These are phyloP conservation scores for Omphaloscelis lunosa DNA, from an alignment of 2,888 invertebrate species.

Conservation along the genomic window DNA sequence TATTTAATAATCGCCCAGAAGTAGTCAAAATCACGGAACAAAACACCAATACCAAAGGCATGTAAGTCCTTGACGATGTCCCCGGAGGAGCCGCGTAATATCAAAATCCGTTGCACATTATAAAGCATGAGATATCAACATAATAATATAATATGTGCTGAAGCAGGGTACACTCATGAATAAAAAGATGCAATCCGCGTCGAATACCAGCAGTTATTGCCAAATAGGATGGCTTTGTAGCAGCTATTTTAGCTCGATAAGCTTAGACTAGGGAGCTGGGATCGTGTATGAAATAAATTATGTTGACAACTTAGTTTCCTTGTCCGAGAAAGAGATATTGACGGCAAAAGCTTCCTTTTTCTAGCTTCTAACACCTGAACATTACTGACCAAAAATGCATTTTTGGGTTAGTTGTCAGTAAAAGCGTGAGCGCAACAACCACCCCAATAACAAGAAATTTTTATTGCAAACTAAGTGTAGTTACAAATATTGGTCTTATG, in stretches of 20 bases:
- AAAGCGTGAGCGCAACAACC: too few relatives aligned
- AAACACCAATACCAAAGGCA: background rate
- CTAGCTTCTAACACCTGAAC: background rate
- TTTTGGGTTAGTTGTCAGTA: background rate
- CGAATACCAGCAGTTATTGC: slow-evolving; percentile 58
- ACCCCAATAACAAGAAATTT: background rate
- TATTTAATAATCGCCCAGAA: too few relatives aligned
- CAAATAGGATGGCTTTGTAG: slow-evolving; percentile 52
- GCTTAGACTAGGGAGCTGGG: slow-evolving; percentile 36
- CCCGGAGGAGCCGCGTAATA: background rate
- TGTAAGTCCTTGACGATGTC: background rate
- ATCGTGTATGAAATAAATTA: slow-evolving; percentile 34
- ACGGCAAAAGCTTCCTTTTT: background rate
- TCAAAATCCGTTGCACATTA: slow-evolving; percentile 45
- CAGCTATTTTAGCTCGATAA: slow-evolving; percentile 62
- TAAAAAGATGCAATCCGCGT: slow-evolving; percentile 70
- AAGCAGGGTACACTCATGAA: slow-evolving; percentile 65
- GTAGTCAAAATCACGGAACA: background rate
- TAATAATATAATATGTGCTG: slow-evolving; percentile 39
- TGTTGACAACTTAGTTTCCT: background rate
- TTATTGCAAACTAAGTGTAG: background rate
- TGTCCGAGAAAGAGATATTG: background rate
- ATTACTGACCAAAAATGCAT: background rate
- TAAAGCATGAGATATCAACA: slow-evolving; percentile 50
- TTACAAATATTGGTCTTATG: background rate